Conservation (phyloP, 2,113 vertebrate species). For the Ochotona princeps region DNA sequence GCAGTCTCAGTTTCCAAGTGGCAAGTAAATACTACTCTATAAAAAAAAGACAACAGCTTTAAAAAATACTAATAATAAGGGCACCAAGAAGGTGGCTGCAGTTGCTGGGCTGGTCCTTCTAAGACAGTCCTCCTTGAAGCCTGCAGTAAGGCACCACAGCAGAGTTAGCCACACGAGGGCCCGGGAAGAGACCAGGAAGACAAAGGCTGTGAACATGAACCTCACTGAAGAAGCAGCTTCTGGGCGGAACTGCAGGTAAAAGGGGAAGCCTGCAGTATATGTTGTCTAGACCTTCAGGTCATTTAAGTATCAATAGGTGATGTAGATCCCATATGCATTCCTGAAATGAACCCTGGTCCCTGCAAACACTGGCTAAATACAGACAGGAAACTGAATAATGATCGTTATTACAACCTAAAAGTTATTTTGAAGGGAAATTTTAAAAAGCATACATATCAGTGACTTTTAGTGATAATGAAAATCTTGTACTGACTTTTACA, state of each 20-base stretch:
- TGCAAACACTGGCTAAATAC: slow-evolving; percentile 57
- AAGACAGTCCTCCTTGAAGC: slow-evolving; percentile 67
- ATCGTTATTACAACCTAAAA: neutral
- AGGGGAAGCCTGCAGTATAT: slow-evolving; percentile 50
- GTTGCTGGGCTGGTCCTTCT: neutral
- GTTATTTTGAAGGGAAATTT: neutral
- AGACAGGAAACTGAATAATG: slow-evolving; percentile 43
- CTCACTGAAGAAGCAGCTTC: neutral
- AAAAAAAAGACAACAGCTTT: slow-evolving; percentile 15
- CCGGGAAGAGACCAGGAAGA: slow-evolving; percentile 4
- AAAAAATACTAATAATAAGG: slow-evolving; percentile 6
- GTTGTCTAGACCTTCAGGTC: slow-evolving; percentile 37
- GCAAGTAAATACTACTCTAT: neutral
- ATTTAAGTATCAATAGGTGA: slow-evolving; percentile 35
- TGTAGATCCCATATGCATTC: slow-evolving; percentile 36
- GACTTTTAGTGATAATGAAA: neutral
- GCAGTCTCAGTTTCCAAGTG: slow-evolving; percentile 37
- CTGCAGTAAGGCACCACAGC: neutral
- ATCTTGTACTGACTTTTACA: neutral
- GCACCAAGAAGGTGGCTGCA: neutral
- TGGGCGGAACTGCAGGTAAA: slow-evolving; percentile 62
- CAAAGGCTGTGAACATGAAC: neutral
- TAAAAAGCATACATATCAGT: neutral
- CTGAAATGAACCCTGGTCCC: slow-evolving; percentile 76
- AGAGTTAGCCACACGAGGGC: neutral